These are phyloP conservation scores for Leptopterna dolabrata DNA, from an alignment of 2,888 invertebrate genomes.

Conservation along the genomic window DNA sequence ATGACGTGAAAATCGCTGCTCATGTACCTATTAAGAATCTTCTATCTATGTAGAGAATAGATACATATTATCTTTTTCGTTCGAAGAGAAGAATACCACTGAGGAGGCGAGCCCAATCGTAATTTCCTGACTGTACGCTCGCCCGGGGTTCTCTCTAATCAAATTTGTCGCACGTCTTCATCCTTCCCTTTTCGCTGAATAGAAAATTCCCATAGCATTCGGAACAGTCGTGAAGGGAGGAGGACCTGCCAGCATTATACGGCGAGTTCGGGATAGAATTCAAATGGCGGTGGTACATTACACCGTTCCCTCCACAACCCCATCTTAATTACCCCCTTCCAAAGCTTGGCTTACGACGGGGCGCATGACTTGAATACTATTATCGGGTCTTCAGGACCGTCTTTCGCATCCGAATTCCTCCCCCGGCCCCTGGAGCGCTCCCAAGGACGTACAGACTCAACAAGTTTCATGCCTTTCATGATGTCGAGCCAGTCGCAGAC, in stretches of 20 bases:
- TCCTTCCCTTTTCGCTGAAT: not conserved
- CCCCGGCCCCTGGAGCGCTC: not conserved
- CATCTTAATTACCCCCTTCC: constrained; percentile 47
- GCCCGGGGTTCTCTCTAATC: constrained; percentile 15
- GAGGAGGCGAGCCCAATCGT: not conserved
- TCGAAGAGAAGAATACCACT: not conserved
- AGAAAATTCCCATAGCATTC: constrained; percentile 40
- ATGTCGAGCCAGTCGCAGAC: not conserved
- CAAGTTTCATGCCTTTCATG: not conserved
- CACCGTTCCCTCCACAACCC: constrained; percentile 28
- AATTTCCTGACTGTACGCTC: not conserved
- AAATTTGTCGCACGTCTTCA: constrained; percentile 49
- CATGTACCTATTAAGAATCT: no score
- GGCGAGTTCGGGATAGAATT: constrained; percentile 44
- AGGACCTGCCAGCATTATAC: constrained; percentile 24
- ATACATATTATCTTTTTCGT: no score
- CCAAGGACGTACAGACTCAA: constrained; percentile 32
- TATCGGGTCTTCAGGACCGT: constrained; percentile 12
- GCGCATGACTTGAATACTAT: constrained; percentile 55
- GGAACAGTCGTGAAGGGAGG: not conserved
- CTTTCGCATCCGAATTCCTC: constrained; percentile 17
- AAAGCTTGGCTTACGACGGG: constrained; percentile 54
- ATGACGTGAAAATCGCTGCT: no score
- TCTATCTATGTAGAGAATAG: no score
- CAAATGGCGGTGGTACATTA: constrained; percentile 55